Conservation (phyloP, 1,140 invertebrate species). For the Ridgeia piscesae region DNA sequence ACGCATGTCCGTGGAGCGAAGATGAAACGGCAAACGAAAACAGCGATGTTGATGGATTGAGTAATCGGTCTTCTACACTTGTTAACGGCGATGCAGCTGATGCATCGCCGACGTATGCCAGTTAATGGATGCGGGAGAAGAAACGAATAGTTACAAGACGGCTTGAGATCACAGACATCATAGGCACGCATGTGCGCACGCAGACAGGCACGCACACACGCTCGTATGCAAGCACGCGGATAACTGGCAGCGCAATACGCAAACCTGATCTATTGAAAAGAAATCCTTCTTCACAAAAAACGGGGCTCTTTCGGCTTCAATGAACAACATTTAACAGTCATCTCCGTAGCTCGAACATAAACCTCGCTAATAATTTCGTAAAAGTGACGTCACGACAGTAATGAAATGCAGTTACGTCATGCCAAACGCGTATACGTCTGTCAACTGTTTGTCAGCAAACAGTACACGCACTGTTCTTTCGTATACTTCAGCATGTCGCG, state of each 20-base stretch:
- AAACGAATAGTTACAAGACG: not conserved
- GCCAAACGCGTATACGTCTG: not conserved
- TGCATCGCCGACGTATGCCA: not conserved
- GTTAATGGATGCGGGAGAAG: not conserved
- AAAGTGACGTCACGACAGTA: not conserved
- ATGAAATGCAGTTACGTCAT: not conserved
- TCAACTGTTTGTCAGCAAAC: not conserved
- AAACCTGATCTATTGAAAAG: not conserved
- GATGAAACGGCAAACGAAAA: not conserved
- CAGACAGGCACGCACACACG: no score
- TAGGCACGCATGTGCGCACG: not conserved
- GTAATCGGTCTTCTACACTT: not conserved
- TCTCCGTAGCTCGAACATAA: not conserved
- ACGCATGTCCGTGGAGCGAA: not conserved
- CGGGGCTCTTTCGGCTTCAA: not conserved
- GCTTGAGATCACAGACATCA: not conserved
- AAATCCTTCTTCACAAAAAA: not conserved
- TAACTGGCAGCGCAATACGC: no score
- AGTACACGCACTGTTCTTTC: not conserved
- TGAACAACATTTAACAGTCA: not conserved
- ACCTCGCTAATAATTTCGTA: not conserved
- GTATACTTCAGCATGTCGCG: not conserved
- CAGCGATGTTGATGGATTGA: slow-evolving; percentile 4
- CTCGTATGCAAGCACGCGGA: not conserved
- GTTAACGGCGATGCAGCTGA: not conserved